Base-by-base conservation (phyloP, 2,113 vertebrate genomes). In the Chionomys nivalis region DNA sequence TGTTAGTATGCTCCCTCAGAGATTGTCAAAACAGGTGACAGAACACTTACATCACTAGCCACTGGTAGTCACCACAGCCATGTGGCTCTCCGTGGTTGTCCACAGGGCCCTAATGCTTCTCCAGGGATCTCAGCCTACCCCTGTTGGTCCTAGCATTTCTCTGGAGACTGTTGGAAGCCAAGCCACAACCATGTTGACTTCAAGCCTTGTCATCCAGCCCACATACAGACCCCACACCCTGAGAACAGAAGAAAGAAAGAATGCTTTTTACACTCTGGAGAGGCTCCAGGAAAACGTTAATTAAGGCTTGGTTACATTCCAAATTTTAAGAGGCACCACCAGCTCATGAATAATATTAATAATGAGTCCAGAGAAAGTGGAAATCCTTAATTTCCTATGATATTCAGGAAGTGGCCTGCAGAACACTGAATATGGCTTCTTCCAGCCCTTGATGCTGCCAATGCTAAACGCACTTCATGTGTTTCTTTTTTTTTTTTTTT, bases 11-110 rank as follows among this genome's bases (percentile, higher is more conserved):
- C 33, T 12, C 81, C 24, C 42, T 70, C 23, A 16, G 70, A 79
- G 26, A 81, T 0, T 0, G 42, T 70, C 75, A 26, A 31, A 58
- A 26, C 52, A 94, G 28, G 39, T 42, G 0, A 24, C 21, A 26
- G 8, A 5, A 42, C 13, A 47, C 36, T 21, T 3, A 44, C 9
- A 31, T 28, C 28, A 66, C 47, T 16, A 28, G 8, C 58, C 24
- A 16, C 36, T 33, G 42, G 58, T 66, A 26, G 10, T 92, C 79
- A 31, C 68, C 87, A 73, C 90, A 94, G 93, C 73, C 63, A 76
- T 33, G 0, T 47, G 42, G 78, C 63, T 63, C 0, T 0, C 2
- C 3, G 10, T 63, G 44, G 87, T 93, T 87, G 63, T 87, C 87
- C 11, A 0, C 6, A 49, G 55, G 21, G 86, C 76, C 68, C 90